phyloP scores from a whole-genome alignment of 2,888 invertebrate genomes.

The Tiphia femorata region DNA sequence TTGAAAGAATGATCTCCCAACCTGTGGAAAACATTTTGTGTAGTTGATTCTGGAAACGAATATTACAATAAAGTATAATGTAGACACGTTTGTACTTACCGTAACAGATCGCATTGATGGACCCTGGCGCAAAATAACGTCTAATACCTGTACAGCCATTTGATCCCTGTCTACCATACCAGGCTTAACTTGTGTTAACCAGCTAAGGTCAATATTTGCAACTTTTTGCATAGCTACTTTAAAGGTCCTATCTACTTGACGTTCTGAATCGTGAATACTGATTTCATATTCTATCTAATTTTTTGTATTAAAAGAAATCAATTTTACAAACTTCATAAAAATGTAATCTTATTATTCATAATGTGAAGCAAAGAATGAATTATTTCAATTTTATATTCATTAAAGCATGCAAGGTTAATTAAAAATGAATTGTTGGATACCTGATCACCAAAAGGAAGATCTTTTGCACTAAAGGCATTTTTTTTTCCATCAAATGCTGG shows the following conservation, averaged over 20 bases:
- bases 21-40: conserved; percentile 61
- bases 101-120: conserved; percentile 70
- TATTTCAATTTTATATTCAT: neutral
- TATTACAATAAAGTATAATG: conserved; percentile 1
- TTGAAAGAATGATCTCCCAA: conserved; percentile 86
- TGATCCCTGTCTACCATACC: conserved; percentile 77
- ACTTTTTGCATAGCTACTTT: conserved; percentile 73
- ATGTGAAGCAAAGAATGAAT: too few species aligned
- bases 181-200: conserved; percentile 70
- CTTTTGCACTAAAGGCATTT: conserved; percentile 74
- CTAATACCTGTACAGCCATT: conserved; percentile 82
- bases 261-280: conserved; percentile 51
- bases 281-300: neutral
- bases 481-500: conserved; percentile 83
- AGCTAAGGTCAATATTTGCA: conserved; percentile 71
- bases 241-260: conserved; percentile 59
- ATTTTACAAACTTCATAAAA: too few species aligned
- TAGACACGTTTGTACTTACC: conserved; percentile 37
- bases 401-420: too few species aligned
- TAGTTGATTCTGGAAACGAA: neutral
- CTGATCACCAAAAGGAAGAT: conserved; percentile 68
- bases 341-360: too few species aligned
- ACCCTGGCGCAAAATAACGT: conserved; percentile 82
- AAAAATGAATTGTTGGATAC: conserved; percentile 41
- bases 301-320: neutral